Evolutionary conservation across 2,888 invertebrate genomes (phyloP).

Genomic region (Eupithecia exiguata): DNA sequence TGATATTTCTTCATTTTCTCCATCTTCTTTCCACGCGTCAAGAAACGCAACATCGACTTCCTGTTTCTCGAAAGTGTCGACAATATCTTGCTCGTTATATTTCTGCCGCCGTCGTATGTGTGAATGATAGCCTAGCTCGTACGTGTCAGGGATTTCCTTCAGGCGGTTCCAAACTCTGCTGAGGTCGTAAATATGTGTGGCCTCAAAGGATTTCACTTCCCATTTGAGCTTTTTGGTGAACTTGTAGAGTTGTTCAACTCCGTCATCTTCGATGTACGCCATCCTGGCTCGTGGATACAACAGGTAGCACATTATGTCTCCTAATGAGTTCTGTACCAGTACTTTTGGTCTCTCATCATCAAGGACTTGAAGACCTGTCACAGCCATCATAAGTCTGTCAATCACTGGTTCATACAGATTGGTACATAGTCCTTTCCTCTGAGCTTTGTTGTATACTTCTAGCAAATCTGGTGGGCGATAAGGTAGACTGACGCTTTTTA

Average conservation of each 20-base stretch:
- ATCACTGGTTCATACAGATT: conserved; percentile 66
- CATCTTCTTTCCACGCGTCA: conserved; percentile 63
- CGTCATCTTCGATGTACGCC: conserved; percentile 64
- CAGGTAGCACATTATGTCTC: conserved; percentile 70
- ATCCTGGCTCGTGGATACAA: conserved; percentile 66
- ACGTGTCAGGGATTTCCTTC: conserved; percentile 61
- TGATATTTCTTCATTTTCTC: conserved; percentile 41
- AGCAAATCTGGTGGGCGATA: conserved; percentile 70
- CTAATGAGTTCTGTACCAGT: conserved; percentile 72
- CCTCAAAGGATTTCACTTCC: conserved; percentile 57
- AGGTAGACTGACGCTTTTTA: conserved; percentile 62
- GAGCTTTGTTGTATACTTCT: conserved; percentile 61
- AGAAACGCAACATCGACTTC: conserved; percentile 66
- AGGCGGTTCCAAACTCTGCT: conserved; percentile 61
- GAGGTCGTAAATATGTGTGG: conserved; percentile 62
- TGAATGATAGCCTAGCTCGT: conserved; percentile 49
- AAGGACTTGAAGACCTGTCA: conserved; percentile 62
- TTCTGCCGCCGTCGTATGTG: conserved; percentile 37
- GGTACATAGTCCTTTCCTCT: conserved; percentile 60
- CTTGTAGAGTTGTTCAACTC: conserved; percentile 58
- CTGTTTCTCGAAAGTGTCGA: conserved; percentile 62
- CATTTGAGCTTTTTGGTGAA: conserved; percentile 64
- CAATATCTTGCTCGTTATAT: conserved; percentile 65
- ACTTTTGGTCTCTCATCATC: conserved; percentile 63
- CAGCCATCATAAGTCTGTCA: conserved; percentile 61